These are phyloP conservation scores for Nothocercus nigrocapillus DNA, from an alignment of 2,113 vertebrate genomes.

Conservation along the genomic window DNA sequence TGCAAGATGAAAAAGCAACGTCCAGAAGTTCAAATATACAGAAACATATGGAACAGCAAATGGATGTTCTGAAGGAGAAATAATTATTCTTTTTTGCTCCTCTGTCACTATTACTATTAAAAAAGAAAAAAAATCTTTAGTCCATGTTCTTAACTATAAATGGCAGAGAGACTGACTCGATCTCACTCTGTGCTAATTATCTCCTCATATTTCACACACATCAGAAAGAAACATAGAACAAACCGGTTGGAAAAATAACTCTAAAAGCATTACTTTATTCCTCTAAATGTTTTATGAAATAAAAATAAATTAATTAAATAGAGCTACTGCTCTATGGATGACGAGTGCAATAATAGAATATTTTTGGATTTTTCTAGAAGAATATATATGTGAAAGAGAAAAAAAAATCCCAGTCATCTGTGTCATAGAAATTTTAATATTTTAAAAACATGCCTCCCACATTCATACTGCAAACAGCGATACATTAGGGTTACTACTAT, in stretches of 20 bases:
- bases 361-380: neutral
- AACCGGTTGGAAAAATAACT: neutral
- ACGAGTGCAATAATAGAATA: neutral
- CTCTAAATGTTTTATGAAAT: neutral
- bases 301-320: neutral
- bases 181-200: neutral
- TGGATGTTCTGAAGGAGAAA: neutral
- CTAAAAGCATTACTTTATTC: neutral
- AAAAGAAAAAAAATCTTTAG: neutral
- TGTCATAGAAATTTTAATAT: neutral
- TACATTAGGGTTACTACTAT: neutral
- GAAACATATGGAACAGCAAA: neutral
- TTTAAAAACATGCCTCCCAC: neutral
- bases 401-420: neutral
- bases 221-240: neutral
- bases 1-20: neutral
- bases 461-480: accelerated
- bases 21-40: neutral
- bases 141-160: neutral
- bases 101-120: neutral
- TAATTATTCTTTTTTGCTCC: neutral
- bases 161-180: neutral
- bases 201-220: neutral
- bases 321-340: neutral
- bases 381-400: neutral